A percentile compares a stretch with the other conserved stretches of the same genome.
These are phyloP conservation scores for Hyperoplus immaculatus DNA, from an alignment of 2,797 vertebrate species.

Conservation along the genomic window DNA sequence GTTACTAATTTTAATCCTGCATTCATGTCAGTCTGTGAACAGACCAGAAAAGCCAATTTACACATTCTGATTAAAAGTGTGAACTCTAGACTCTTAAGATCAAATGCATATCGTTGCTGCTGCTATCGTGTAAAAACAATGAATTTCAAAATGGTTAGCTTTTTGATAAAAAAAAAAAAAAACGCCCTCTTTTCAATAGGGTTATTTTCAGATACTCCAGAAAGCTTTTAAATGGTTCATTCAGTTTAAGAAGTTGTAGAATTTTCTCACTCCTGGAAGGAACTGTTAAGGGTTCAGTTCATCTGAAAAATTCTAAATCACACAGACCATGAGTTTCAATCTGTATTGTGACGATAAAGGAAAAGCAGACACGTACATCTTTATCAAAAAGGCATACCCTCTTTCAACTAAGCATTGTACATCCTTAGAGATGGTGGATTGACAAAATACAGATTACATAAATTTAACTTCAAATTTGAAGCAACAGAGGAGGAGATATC, in stretches of 20 bases:
- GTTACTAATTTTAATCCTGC: slow-evolving; percentile 1
- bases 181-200: not conserved
- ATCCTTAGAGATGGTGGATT: not conserved
- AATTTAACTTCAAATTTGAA: not conserved
- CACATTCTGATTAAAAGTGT: not conserved
- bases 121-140: not conserved
- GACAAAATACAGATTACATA: not conserved
- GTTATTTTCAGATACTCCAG: not conserved
- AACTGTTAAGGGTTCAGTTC: not conserved
- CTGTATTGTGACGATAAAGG: not conserved
- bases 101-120: not conserved
- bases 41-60: not conserved
- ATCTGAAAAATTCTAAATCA: not conserved
- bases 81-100: not conserved
- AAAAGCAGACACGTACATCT: not conserved
- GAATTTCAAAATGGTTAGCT: not conserved
- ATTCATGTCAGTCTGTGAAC: slow-evolving; percentile 1
- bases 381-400: not conserved
- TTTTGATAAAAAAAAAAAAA: not conserved
- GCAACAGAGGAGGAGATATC: not conserved
- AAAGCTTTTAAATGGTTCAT: not conserved
- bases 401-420: too few species aligned
- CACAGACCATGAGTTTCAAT: not conserved
- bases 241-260: not conserved
- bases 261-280: not conserved